Base-by-base conservation (phyloP, 2,888 invertebrate species). In the Serripes groenlandicus region DNA sequence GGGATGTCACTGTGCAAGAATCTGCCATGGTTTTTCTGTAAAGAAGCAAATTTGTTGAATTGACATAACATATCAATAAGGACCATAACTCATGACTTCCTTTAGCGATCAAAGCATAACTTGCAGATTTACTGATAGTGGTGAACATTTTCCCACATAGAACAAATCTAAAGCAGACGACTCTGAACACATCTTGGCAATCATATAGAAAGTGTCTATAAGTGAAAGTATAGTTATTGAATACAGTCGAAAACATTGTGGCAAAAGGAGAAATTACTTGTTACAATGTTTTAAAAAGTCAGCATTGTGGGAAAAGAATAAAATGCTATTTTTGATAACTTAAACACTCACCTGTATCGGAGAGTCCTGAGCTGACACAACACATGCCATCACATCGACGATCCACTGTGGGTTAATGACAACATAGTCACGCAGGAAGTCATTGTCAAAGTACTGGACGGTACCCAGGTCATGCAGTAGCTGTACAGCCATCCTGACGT, bases 401-500 rank as follows among this genome's bases (percentile, higher is more conserved):
- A 94, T 92, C 94, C 94, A 94, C 90, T 94, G 94, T 18, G 94
- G 94, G 80, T 93, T 93, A 75, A 94, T 94, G 37, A 94, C 93
- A 0, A 94, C 91, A 73, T 91, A 87, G 71, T 94, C 91, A 35
- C 91, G 86, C 28, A 94, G 90, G 75, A 93, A 91, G 62, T 93
- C 93, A 71, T 90, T 93, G 81, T 93, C 92, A 88, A 94, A 94
- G 85, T 93, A 94, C 88, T 94, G 94, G 32, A 94, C 89, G 3
- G 93, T 93, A 11, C 94, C 94, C 11, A 94, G 89, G 68, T 94
- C 93, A 85, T 94, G 93, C 15, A 94, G 91, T 68, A 94, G 92
- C 74, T 91, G 89, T 18, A 94, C 89, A 4, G 93, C 92, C 78
- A 93, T 89, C 23, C 90, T 85, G 81, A 92, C 92, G 85, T 92